phyloP scores from a whole-genome alignment of 2,888 invertebrate species.

The Eugnorisma glareosa region DNA sequence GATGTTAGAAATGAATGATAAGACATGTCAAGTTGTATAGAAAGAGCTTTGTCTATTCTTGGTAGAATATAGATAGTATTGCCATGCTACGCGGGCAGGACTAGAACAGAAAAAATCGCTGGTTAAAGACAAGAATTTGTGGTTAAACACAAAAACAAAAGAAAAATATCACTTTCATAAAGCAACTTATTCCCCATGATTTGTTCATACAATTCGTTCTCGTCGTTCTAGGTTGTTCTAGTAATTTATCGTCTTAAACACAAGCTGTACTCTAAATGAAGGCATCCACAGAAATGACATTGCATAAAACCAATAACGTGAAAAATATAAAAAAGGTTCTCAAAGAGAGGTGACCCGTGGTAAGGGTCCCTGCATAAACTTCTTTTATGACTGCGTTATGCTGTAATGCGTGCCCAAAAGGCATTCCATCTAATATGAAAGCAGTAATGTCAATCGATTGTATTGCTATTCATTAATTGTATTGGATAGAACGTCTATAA shows the following conservation, averaged over 20 bases:
- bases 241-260: slow-evolving; percentile 14
- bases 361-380: slow-evolving; percentile 72
- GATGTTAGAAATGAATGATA: no score
- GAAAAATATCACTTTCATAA: not conserved
- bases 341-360: slow-evolving; percentile 64
- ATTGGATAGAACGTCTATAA: not conserved
- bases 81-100: no score
- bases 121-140: not conserved
- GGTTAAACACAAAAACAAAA: not conserved
- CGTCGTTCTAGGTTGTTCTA: slow-evolving; percentile 21
- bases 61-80: no score
- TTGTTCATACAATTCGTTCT: slow-evolving; percentile 32
- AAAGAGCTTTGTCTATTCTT: no score
- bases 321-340: slow-evolving; percentile 61
- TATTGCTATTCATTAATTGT: slow-evolving; percentile 40
- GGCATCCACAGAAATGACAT: slow-evolving; percentile 35
- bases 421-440: slow-evolving; percentile 66
- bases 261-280: slow-evolving; percentile 30
- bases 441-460: slow-evolving; percentile 44
- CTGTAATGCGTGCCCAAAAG: slow-evolving; percentile 70
- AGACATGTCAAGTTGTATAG: no score
- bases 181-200: slow-evolving; percentile 11
- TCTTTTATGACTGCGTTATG: slow-evolving; percentile 75
- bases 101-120: not conserved
- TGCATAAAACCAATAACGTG: slow-evolving; percentile 57